phyloP scores from a whole-genome alignment of 2,797 vertebrate species.

The Ammospiza maritima region DNA sequence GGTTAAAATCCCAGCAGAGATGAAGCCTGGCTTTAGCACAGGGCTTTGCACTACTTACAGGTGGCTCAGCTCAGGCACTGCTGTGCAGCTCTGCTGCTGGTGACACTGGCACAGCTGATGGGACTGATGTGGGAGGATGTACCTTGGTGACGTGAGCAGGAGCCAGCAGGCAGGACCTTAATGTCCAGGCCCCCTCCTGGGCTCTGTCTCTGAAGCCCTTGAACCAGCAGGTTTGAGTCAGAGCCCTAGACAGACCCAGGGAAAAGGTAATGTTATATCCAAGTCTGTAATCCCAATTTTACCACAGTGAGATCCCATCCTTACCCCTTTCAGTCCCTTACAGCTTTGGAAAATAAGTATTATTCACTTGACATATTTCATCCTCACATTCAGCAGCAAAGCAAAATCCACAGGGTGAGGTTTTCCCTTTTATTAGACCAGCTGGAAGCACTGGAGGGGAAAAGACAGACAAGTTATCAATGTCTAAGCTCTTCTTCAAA shows the following conservation, averaged over 20 bases:
- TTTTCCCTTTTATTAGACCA: neutral
- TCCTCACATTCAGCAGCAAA: neutral
- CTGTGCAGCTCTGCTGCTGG: neutral
- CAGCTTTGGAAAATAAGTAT: neutral
- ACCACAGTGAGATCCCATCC: neutral
- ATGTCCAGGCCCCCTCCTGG: neutral
- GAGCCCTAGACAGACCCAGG: neutral
- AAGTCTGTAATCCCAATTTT: neutral
- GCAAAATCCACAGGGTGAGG: neutral
- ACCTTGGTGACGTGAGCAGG: accelerated
- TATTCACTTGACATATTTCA: neutral
- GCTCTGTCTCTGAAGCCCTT: neutral
- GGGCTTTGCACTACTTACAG: neutral
- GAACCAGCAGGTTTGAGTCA: neutral
- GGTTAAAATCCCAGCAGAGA: neutral
- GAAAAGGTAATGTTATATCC: neutral
- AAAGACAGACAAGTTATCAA: neutral
- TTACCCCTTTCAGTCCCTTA: neutral
- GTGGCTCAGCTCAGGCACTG: neutral
- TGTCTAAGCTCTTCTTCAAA: slow-evolving; percentile 1
- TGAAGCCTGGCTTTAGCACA: neutral
- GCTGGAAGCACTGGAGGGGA: neutral
- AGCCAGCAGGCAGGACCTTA: neutral
- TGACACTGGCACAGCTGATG: neutral
- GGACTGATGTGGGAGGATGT: accelerated